These are phyloP conservation scores for Atractosteus spatula DNA, from an alignment of 2,113 vertebrate species.

Conservation along the genomic window DNA sequence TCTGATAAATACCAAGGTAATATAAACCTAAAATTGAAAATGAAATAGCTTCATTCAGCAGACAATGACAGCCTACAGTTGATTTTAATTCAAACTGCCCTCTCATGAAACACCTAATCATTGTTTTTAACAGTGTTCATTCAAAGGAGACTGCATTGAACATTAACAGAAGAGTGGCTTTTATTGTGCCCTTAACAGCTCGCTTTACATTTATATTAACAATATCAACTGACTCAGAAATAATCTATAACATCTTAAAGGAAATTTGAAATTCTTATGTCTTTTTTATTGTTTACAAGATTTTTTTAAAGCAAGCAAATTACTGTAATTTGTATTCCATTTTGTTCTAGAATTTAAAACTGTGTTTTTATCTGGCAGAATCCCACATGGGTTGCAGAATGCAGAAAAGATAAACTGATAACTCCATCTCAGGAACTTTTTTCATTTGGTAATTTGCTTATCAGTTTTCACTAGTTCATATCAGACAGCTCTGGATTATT, in stretches of 20 bases:
- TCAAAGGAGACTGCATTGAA: not conserved
- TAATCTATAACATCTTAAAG: not conserved
- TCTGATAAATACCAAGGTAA: not conserved
- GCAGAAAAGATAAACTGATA: too few species aligned
- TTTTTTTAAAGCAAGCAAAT: too few species aligned
- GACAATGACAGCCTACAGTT: not conserved
- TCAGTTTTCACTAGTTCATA: too few species aligned
- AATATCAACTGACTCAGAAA: not conserved
- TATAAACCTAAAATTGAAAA: not conserved
- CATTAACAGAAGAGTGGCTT: not conserved
- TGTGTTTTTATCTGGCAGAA: too few species aligned
- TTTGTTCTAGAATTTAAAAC: too few species aligned
- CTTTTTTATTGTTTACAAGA: not conserved
- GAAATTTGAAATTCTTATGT: not conserved
- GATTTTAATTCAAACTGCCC: not conserved
- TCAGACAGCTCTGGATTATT: too few species aligned
- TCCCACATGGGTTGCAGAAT: too few species aligned
- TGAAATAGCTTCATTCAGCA: not conserved
- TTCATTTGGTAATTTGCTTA: too few species aligned
- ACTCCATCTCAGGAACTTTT: too few species aligned
- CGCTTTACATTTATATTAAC: slow-evolving; percentile 8
- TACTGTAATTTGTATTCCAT: too few species aligned
- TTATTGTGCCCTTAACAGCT: not conserved
- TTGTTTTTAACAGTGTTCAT: not conserved
- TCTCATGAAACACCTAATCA: slow-evolving; percentile 1